Conservation (phyloP, 1,140 invertebrate genomes). For the Trichogramma pretiosum region DNA sequence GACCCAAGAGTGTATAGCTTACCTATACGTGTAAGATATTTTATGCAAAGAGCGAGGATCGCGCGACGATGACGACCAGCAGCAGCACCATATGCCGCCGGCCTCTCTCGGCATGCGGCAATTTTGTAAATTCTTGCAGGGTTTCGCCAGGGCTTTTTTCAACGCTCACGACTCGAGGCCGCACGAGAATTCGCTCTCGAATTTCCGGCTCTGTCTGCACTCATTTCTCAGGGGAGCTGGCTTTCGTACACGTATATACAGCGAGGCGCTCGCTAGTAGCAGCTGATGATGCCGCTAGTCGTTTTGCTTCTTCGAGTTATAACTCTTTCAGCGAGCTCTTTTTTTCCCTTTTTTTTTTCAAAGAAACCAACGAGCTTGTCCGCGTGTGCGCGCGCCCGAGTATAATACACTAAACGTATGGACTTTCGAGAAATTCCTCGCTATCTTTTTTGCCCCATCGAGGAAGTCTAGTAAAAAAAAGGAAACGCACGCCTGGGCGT, state of each 20-base stretch:
- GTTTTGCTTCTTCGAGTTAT: too few species aligned
- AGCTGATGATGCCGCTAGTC: background rate
- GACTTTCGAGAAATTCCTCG: too few species aligned
- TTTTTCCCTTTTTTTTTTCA: background rate
- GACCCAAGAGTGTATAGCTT: too few species aligned
- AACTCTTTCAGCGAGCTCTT: background rate
- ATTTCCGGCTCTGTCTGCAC: background rate
- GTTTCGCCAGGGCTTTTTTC: background rate
- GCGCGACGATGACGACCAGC: too few species aligned
- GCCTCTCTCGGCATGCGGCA: slow-evolving; percentile 20
- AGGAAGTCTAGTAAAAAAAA: too few species aligned
- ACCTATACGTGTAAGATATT: too few species aligned
- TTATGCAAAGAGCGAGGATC: too few species aligned
- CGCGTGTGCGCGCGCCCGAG: background rate
- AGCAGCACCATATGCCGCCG: slow-evolving; percentile 18
- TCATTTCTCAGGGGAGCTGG: background rate
- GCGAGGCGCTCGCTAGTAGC: background rate
- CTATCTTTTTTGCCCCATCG: too few species aligned
- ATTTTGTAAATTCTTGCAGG: slow-evolving; percentile 18
- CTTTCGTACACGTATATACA: too few species aligned
- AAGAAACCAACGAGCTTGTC: background rate
- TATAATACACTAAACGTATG: too few species aligned
- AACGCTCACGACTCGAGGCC: too few species aligned
- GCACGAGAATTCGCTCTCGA: slow-evolving; percentile 3
- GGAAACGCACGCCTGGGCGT: too few species aligned